phyloP scores from a whole-genome alignment of 2,888 invertebrate genomes.

The Phasia obesa region DNA sequence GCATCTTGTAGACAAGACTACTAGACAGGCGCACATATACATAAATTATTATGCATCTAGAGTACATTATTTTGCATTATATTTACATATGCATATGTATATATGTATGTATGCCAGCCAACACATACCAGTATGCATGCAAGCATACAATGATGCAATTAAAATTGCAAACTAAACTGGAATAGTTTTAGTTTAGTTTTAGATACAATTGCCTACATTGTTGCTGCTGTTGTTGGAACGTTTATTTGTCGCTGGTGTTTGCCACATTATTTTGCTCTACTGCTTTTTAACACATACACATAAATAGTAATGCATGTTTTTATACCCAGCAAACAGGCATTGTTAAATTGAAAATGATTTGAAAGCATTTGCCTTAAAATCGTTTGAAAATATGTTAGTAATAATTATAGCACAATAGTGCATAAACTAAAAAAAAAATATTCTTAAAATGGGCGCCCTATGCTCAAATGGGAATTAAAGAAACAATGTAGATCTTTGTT shows the following conservation, averaged over 20 bases:
- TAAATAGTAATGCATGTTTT: not conserved
- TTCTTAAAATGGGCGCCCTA: too few species aligned
- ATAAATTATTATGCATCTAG: conserved; percentile 37
- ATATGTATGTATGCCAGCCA: not conserved
- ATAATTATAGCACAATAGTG: too few species aligned
- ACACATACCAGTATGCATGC: not conserved
- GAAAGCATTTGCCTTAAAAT: too few species aligned
- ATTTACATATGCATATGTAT: not conserved
- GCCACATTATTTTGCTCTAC: conserved; percentile 49
- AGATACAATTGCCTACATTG: conserved; percentile 63
- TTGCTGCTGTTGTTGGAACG: not conserved
- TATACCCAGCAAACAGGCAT: too few species aligned
- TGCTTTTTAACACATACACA: conserved; percentile 25
- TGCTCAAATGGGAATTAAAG: too few species aligned
- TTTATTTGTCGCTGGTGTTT: conserved; percentile 38
- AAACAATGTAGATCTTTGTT: too few species aligned
- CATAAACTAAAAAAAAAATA: too few species aligned
- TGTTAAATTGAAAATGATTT: too few species aligned
- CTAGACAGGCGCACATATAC: conserved; percentile 37
- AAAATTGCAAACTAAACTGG: conserved; percentile 67
- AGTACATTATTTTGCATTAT: conserved; percentile 61
- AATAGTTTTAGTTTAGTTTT: conserved; percentile 60
- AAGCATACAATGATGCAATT: conserved; percentile 62
- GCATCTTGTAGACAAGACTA: conserved; percentile 65
- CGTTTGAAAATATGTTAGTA: too few species aligned